These are phyloP conservation scores for Antitype chi DNA, from an alignment of 2,888 invertebrate species.

Conservation along the genomic window DNA sequence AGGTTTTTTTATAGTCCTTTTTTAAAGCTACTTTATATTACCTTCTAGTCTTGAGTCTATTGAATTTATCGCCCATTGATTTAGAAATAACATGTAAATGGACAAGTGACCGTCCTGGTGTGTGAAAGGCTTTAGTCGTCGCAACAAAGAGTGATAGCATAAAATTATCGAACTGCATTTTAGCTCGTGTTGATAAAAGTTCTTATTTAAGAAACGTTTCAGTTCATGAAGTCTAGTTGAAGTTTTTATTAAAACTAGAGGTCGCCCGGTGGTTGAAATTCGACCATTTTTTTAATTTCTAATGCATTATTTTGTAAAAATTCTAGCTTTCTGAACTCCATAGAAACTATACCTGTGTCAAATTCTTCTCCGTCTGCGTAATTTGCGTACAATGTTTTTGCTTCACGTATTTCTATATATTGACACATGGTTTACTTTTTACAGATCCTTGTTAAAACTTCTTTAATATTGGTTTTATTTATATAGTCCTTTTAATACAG, in stretches of 20 bases:
- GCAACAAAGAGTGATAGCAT: conserved; percentile 1
- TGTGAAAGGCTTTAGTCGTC: not conserved
- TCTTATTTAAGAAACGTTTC: conserved; percentile 3
- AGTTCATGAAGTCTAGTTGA: not conserved
- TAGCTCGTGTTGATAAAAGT: not conserved
- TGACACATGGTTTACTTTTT: not conserved
- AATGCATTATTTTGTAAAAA: too few species aligned
- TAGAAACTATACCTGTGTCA: too few species aligned
- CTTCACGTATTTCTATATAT: too few species aligned
- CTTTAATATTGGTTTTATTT: conserved; percentile 11
- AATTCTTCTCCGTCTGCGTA: too few species aligned
- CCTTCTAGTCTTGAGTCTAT: not conserved
- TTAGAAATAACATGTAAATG: conserved; percentile 17
- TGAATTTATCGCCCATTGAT: conserved; percentile 24
- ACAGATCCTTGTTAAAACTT: not conserved
- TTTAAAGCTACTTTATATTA: not conserved
- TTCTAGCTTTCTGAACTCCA: too few species aligned
- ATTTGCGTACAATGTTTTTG: too few species aligned
- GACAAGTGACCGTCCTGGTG: not conserved
- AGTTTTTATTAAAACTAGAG: not conserved
- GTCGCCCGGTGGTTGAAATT: too few species aligned
- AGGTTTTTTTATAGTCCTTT: not conserved
- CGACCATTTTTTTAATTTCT: too few species aligned
- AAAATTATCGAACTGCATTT: conserved; percentile 1
- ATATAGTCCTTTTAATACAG: conserved; percentile 14